Base-by-base conservation (phyloP, 2,888 invertebrate species). In the Cosmia trapezina region DNA sequence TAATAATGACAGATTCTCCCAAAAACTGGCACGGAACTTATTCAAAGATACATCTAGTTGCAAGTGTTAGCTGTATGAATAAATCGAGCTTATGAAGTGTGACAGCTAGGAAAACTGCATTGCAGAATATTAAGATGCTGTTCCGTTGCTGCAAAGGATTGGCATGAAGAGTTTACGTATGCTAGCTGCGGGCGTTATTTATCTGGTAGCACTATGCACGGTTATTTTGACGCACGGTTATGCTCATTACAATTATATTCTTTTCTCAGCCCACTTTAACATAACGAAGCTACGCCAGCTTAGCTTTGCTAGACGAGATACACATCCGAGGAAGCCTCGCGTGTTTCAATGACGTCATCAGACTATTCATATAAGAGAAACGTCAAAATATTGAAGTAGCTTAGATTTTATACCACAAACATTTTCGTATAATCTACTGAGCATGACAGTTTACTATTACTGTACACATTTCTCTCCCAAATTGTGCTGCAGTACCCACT, bases 41-140 rank as follows among this genome's bases (percentile, higher is more conserved):
- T 28, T 61, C 43, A 47, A 61, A 76, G 22, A 66, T 41, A 77
- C 53, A 71, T 57, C 28, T 63, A 61, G 41, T 53, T 28, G 51
- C 45, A 22, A 62, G 11, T 79, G 72, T 70, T 47, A 14, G 63
- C 19, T 56, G 56, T 47, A 56, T 45, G 45, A 71, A 83, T 83
- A 83, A 76, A 83, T 74, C 14, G 69, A 60, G 83, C 85, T 76
- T 72, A 80, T 74, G 56, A 85, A 63, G 33, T 73, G 49, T 70
- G 85, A 76, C 73, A 65, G 45, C 60, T 63, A 81, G 75, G 86
- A 88, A 87, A 89, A 91, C 90, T 89, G 87, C 89, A 90, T 78
- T 84, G 85, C 81, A 83, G 82, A 86, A 84, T 33, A 54, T 85
- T 84, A 22, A 19, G 80, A 28, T 22, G 22, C 6, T 9, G 14